A percentile compares a stretch with the other conserved stretches of the same genome.
Conservation (phyloP, 2,113 vertebrate species). For the Ochotona princeps region DNA sequence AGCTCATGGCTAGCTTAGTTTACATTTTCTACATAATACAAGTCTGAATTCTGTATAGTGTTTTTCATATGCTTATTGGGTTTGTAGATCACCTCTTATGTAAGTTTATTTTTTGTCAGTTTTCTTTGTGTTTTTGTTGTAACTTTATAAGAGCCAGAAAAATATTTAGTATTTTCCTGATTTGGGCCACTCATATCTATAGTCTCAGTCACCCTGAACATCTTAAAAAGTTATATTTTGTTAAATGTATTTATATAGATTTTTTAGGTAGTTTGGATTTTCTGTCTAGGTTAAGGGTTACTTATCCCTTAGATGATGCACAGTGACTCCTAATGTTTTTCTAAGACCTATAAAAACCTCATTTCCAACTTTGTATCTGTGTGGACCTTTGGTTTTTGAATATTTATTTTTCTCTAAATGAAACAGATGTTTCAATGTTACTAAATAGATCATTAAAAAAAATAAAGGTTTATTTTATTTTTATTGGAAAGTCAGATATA, state of each 20-base stretch:
- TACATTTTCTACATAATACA: conserved; percentile 1
- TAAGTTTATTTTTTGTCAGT: background rate
- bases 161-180: conserved; percentile 8
- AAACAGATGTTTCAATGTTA: background rate
- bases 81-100: background rate
- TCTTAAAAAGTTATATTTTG: background rate
- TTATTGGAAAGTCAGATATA: too few species aligned
- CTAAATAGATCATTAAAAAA: background rate
- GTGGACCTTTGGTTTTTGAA: conserved; percentile 37
- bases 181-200: conserved; percentile 32
- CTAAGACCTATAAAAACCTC: conserved; percentile 40
- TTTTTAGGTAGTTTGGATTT: background rate
- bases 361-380: conserved; percentile 24
- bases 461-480: too few species aligned
- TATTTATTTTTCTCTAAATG: conserved; percentile 1
- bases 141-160: background rate
- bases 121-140: background rate
- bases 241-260: background rate
- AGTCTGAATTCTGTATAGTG: background rate
- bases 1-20: conserved; percentile 4
- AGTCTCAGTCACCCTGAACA: background rate
- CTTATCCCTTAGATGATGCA: background rate
- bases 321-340: background rate
- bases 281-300: background rate
- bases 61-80: background rate